Evolutionary conservation across 2,888 invertebrate species (phyloP), one percentile per base, ranked within the genome.

Genomic region (Glyphotaelius pellucidus): DNA sequence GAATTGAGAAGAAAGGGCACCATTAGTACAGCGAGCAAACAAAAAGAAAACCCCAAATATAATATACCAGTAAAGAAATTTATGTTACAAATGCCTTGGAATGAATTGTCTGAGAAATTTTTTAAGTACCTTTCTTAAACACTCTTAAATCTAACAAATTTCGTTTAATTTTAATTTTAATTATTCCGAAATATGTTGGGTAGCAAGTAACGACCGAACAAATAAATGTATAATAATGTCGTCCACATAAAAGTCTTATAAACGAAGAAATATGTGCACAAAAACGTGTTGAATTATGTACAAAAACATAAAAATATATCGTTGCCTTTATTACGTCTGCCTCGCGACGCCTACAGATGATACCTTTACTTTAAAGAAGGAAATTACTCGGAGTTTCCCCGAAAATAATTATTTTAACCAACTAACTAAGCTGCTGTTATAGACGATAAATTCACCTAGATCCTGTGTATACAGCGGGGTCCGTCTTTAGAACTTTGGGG

Each of bases 1-100:
- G 19, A 87, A 87, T 67, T 19, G 67, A 87, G 67, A 67, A 67
- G 87, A 52, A 67, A 67, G 30, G 86, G 42, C 38, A 42, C 42
- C 86, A 86, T 86, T 86, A 86, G 86, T 14, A 42, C 38, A 42
- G 42, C 35, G 42, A n/a, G 47, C 47, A 42, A 42, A 30, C 42
- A 42, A 14, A 12, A 42, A 86, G 86, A 42, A 67, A 67, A 67
- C 67, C 67, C 0, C 67, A 47, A 15, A 38, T 47, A 42, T 86
- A 3, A 42, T 86, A 30, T 47, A 35, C 19, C 83, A 35, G 35
- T 67, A 2, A 83, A 38, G 83, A 83, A 83, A 83, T 83, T 35
- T 83, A 83, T 11, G 32, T 83, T 83, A 35, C 35, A 83, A 19
- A 31, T 38, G 83, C 35, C 35, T 25, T n/a, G 67, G 67, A 67